Base-by-base conservation (phyloP, 2,797 vertebrate species). In the Eidolon dupreanum region DNA sequence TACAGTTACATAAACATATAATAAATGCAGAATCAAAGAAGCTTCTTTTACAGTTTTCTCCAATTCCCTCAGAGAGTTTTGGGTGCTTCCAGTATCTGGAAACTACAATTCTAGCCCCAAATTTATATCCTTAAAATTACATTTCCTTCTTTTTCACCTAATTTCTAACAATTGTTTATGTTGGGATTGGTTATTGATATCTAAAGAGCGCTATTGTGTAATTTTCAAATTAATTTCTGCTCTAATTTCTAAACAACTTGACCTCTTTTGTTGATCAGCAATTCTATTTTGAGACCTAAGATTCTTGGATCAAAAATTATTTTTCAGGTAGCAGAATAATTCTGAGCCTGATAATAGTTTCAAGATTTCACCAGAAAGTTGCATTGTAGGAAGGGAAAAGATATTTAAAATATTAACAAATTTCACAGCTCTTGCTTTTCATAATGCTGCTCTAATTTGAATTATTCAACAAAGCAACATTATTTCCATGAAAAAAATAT, bases 1-100 rank as follows among this genome's bases (percentile, higher is more conserved):
- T 79, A 65, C 4, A 70, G 49, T 78, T 81, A 63, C 36, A 55
- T 83, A 97, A 87, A 93, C 57, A 81, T 38, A 93, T 96, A 91
- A 83, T 92, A 92, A 93, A 83, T n/a, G 28, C 26, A 68, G 19
- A 75, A 11, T n/a, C 10, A 26, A n/a, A 77, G 20, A 68, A 38
- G 38, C 31, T 31, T 65, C 28, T 79, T 16, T 84, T 15, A 51
- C 63, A 8, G 3, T 38, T 26, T 33, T 24, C 61, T 0, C 10
- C 38, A 31, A 10, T 68, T 61, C 1, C 31, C 16, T 36, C 31
- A n/a, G 10, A 53, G 26, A 38, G 7, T 41, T 70, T 83, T 38
- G 4, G 20, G 31, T 15, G 8, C 38, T 16, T 24, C 5, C 24
- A 2, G 8, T 19, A 3, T 57, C 13, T n/a, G 19, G 6, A 13